Conservation (phyloP, 2,797 vertebrate species). For the Arctocebus calabarensis region DNA sequence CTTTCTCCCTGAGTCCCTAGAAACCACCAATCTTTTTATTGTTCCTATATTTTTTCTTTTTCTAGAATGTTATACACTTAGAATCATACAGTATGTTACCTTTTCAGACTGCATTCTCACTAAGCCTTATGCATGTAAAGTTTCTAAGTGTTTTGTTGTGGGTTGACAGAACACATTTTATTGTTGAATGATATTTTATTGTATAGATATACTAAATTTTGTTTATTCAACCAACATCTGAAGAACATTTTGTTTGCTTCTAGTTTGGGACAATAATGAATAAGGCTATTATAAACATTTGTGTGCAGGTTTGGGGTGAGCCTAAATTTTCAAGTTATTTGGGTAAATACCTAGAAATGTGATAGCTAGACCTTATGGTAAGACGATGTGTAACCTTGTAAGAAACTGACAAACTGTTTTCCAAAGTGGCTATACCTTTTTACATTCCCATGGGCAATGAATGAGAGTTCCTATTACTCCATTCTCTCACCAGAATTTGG, state of each 20-base stretch:
- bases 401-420: background rate
- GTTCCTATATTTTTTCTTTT: background rate
- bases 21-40: background rate
- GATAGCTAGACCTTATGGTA: background rate
- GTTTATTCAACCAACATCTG: background rate
- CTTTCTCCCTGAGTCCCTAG: background rate
- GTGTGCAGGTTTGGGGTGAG: background rate
- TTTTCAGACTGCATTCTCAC: conserved; percentile 14
- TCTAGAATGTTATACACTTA: background rate
- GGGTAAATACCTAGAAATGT: background rate
- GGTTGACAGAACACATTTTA: background rate
- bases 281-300: background rate
- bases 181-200: background rate
- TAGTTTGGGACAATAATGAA: conserved; percentile 8
- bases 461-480: background rate
- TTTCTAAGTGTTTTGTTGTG: background rate
- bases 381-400: background rate
- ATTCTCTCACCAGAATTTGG: background rate
- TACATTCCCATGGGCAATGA: background rate
- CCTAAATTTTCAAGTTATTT: conserved; percentile 32
- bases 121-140: background rate
- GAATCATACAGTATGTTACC: background rate
- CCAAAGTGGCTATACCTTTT: background rate
- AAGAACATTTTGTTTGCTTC: background rate
- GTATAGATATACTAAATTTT: background rate